Evolutionary conservation across 1,140 invertebrate genomes (phyloP), one percentile per base, ranked within the genome.

Genomic region (Oedothorax gibbosus): DNA sequence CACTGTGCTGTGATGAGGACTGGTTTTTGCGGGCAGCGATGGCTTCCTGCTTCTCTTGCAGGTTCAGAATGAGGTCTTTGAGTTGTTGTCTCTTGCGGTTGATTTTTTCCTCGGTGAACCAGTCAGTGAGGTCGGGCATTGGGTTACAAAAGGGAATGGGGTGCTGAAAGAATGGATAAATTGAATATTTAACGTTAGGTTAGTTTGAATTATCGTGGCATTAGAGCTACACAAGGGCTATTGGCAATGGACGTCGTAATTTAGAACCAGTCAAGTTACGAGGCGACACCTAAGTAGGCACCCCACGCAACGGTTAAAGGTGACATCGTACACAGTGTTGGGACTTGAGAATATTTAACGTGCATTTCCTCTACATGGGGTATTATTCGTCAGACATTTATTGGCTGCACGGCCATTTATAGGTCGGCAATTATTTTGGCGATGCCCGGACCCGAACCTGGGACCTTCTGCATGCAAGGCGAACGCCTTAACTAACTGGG

Each of bases 131-230:
- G 57, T 88, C 86, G 51, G 88, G 89, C 85, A 91, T 89, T 7
- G 91, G 91, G 85, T 90, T 88, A 49, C 86, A 87, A 86, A 89
- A 91, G 62, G 88, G 89, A 18, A 91, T 88, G 20, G 90, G 90
- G 76, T 90, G 88, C 91, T 91, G 88, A 71, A 89, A 89, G 20
- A 56, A 35, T 15, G 18, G 57, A 2, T 21, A 57, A 60, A 20
- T 18, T 57, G 54, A 54, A 11, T 51, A 15, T 20, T 56, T 77
- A 6, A 49, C 15, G 15, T 18, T 49, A 14, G 51, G 2, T 12
- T 62, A 62, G 11, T 62, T 14, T 60, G 12, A 18, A 49, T 35
- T 54, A 20, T 62, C 11, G 15, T 53, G 10, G 20, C 11, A 53
- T 14, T 62, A 49, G 7, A 35, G 15, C n/a, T n/a, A n/a, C n/a